Conservation (phyloP, 2,888 invertebrate species). For the Ditylenchus weischeri region DNA sequence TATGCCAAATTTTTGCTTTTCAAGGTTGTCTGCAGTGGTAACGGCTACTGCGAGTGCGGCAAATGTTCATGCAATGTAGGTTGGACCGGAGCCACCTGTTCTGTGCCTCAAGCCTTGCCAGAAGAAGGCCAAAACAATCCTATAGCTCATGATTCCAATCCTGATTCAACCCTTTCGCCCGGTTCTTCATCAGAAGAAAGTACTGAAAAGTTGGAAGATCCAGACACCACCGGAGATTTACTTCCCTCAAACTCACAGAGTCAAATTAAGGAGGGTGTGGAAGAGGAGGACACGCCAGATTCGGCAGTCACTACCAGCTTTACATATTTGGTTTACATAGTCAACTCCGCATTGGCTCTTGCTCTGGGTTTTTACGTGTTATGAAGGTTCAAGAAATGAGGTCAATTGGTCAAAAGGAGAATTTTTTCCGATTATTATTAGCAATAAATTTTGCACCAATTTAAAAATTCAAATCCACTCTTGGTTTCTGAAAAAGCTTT, state of each 20-base stretch:
- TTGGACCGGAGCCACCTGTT: conserved; percentile 52
- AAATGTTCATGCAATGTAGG: conserved; percentile 53
- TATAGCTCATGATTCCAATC: neutral
- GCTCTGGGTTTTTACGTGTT: neutral
- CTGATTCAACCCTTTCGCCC: neutral
- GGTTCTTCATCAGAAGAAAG: conserved; percentile 2
- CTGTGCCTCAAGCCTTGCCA: conserved; percentile 26
- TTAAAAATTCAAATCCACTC: too few relatives aligned
- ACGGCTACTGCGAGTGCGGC: conserved; percentile 55
- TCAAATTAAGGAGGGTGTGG: neutral
- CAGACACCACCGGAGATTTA: neutral
- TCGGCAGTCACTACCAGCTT: neutral
- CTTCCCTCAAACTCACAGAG: neutral
- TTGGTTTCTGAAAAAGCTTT: too few relatives aligned
- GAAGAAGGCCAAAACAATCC: conserved; percentile 11
- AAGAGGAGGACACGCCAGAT: conserved; percentile 4
- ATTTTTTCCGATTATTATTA: too few relatives aligned
- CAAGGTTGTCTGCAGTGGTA: conserved; percentile 49
- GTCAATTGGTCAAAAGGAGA: too few relatives aligned
- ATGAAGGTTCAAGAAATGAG: too few relatives aligned
- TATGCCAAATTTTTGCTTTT: conserved; percentile 3
- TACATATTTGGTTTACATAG: neutral
- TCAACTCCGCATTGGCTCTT: neutral
- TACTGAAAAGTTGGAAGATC: neutral
- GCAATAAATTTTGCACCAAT: too few relatives aligned